Percentiles rank a stretch among this genome's conserved stretches.
Evolutionary conservation across 2,113 vertebrate species (phyloP).

Genomic region (Epinephelus cyanopodus): DNA sequence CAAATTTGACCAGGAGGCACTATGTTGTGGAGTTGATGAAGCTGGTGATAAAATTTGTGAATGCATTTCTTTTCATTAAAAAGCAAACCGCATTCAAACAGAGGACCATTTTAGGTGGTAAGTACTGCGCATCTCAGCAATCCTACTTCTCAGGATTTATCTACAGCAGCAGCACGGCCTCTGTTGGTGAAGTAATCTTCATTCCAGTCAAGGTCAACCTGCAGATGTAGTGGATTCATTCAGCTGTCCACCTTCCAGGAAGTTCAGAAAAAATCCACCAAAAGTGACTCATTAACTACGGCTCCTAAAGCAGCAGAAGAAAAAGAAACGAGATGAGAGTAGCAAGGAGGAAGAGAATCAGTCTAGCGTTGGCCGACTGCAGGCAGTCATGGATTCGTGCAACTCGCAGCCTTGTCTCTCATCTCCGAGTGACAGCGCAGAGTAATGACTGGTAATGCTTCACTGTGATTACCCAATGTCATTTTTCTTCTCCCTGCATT

Average conservation of each 20-base stretch:
- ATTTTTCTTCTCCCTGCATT: slow-evolving; percentile 73
- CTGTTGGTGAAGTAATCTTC: slow-evolving; percentile 41
- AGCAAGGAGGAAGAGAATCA: slow-evolving; percentile 51
- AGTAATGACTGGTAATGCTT: slow-evolving; percentile 78
- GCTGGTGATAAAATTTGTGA: neutral
- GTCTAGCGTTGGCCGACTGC: slow-evolving; percentile 48
- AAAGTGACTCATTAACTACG: slow-evolving; percentile 37
- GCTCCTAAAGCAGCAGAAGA: slow-evolving; percentile 33
- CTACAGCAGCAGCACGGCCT: slow-evolving; percentile 34
- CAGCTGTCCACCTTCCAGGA: slow-evolving; percentile 39
- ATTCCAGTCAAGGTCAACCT: slow-evolving; percentile 56
- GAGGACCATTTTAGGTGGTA: neutral
- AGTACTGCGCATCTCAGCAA: neutral
- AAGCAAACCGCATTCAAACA: neutral
- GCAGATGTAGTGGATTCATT: slow-evolving; percentile 48
- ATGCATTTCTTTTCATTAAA: slow-evolving; percentile 14
- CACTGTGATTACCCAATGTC: slow-evolving; percentile 73
- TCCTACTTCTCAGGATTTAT: slow-evolving; percentile 35
- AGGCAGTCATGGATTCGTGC: slow-evolving; percentile 48
- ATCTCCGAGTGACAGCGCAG: slow-evolving; percentile 71
- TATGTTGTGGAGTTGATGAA: neutral
- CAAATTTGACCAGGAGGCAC: neutral
- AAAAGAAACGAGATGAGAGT: slow-evolving; percentile 37
- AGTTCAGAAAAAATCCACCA: slow-evolving; percentile 19
- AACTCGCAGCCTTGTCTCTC: slow-evolving; percentile 62